Conservation (phyloP, 1,140 invertebrate genomes). For the Ceratina australensis region DNA sequence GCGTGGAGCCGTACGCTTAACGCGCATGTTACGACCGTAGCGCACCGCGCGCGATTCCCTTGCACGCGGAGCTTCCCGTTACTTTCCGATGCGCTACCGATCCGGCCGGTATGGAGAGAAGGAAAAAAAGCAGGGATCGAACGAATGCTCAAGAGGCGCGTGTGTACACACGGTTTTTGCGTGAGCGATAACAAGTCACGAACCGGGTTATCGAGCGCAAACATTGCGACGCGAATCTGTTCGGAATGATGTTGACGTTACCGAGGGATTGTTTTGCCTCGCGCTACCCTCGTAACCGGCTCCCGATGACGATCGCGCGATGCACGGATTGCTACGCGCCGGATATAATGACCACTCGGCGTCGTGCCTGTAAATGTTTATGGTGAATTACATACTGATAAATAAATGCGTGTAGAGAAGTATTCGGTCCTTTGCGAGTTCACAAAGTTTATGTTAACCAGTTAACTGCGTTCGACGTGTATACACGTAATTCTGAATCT, state of each 20-base stretch:
- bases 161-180: no score
- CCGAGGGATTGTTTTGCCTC: neutral
- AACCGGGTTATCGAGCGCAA: neutral
- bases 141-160: neutral
- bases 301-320: neutral
- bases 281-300: neutral
- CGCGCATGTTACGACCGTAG: conserved; percentile 70
- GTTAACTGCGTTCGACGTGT: no score
- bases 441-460: no score
- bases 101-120: conserved; percentile 18
- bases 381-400: neutral
- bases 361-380: no score
- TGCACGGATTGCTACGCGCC: neutral
- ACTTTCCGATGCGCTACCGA: conserved; percentile 28
- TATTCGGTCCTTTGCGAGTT: no score
- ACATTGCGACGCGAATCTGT: neutral
- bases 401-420: no score
- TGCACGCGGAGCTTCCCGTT: conserved; percentile 24
- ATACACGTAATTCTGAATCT: no score
- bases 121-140: neutral
- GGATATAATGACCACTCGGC: neutral
- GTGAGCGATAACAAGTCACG: neutral
- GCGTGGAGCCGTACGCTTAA: conserved; percentile 64
- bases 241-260: conserved; percentile 1
- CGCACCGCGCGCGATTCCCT: conserved; percentile 53